Evolutionary conservation across 1,140 invertebrate species (phyloP), one percentile per base, ranked within the genome.

Genomic region (Tetraneura akinire): DNA sequence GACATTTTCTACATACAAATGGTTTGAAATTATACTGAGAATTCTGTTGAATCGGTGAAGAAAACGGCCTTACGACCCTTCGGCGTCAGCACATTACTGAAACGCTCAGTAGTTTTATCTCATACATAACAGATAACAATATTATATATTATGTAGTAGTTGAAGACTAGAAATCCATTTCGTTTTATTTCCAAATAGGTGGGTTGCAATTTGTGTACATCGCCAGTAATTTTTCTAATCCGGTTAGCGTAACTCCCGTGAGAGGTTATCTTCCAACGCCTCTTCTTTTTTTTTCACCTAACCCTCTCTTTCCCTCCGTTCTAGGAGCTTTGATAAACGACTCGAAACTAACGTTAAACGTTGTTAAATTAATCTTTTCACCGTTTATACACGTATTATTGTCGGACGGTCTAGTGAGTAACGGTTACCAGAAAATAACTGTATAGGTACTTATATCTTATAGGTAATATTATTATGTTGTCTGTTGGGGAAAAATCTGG

Each of bases 301-400:
- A 23, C n/a, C n/a, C n/a, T n/a, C n/a, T 16, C 26, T 68, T 23
- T 26, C 6, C 26, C 45, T 14, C 4, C 45, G 4, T 26, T 45
- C 21, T 13, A n/a, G n/a, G n/a, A n/a, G 66, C 13, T 47, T 68
- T 68, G 53, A 57, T 57, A 55, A 76, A 57, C 51, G 73, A 76
- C n/a, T 21, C 49, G 8, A 16, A 45, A 29, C 29, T n/a, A 16
- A 57, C 49, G 32, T 76, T 60, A 57, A 76, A 76, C n/a, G 73
- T 57, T 57, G 49, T 55, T 57, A 26, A 57, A 76, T 76, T 76
- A 76, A 76, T 76, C 73, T 55, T 55, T 53, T 57, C n/a, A 16
- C 21, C 64, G 37, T 26, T 68, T 68, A 23, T 37, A 23, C 37
- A n/a, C 23, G 3, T 37, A 18, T 62, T 1, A 18, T 26, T 16